Base-by-base conservation (phyloP, 2,888 invertebrate species). In the Sphaerophoria taeniata region DNA sequence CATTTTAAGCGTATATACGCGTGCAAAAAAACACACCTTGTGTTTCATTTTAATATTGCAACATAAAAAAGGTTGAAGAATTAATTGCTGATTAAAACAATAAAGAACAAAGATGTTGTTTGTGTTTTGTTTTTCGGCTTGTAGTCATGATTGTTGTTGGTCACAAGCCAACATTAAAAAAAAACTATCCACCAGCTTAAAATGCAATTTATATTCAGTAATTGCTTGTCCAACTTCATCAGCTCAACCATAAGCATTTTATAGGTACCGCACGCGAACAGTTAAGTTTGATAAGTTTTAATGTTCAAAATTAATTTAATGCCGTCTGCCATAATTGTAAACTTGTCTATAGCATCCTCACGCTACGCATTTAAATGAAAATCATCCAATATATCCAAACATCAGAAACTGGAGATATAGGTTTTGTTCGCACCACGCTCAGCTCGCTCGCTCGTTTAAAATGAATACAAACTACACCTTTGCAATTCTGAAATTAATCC, bases 291-390 rank as follows among this genome's bases (percentile, higher is more conserved):
- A 84, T 84, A 80, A 80, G 85, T 76, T 85, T 80, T 76, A 76
- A 80, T 76, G 85, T 76, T 72, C 67, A 73, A 80, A 80, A 85
- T 85, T 80, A 80, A 85, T 85, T 85, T 85, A 85, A 85, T 76
- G 76, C 67, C 84, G 69, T 76, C 72, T 76, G 61, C 67, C 85
- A 76, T 76, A 80, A 84, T 80, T 79, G 75, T 31, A 58, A 34
- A n/a, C 67, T 67, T 72, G 61, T 6, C 45, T 51, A 33, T 39
- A 11, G 6, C 4, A 24, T 14, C 11, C 33, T n/a, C 11, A 12
- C 31, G 45, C 51, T 65, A 65, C 67, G 53, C 65, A 67, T 67
- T 24, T 34, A 34, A 34, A 49, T 65, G 34, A 65, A 49, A 61
- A 45, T 14, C 43, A 24, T 31, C 55, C 12, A 51, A 70, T 47